Evolutionary conservation across 2,797 vertebrate genomes (phyloP).

Genomic region (Balearica regulorum): DNA sequence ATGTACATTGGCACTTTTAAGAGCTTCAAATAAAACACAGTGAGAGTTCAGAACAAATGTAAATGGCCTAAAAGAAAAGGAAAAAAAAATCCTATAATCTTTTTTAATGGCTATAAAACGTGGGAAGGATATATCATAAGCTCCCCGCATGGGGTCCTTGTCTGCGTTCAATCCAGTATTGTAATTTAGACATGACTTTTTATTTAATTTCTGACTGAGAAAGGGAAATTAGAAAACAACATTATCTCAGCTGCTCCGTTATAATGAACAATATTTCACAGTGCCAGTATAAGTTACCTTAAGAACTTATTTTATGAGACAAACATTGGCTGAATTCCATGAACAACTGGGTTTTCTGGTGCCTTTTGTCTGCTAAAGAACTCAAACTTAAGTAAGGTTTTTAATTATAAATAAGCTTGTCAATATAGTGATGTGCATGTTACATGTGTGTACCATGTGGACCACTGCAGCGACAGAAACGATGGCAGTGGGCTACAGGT

Average conservation of each 20-base stretch:
- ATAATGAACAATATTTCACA: slow-evolving; percentile 82
- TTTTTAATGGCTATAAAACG: slow-evolving; percentile 77
- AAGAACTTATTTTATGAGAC: slow-evolving; percentile 75
- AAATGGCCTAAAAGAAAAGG: slow-evolving; percentile 78
- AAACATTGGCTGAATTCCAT: slow-evolving; percentile 61
- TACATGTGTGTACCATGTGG: background rate
- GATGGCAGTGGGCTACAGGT: background rate
- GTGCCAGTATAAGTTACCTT: slow-evolving; percentile 78
- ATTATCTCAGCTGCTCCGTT: slow-evolving; percentile 79
- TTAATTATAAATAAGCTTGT: slow-evolving; percentile 41
- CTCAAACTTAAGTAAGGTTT: slow-evolving; percentile 43
- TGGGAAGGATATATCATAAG: slow-evolving; percentile 77
- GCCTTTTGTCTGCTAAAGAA: slow-evolving; percentile 54
- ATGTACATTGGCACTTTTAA: slow-evolving; percentile 77
- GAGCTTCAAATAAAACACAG: slow-evolving; percentile 76
- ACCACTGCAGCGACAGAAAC: background rate
- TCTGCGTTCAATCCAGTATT: slow-evolving; percentile 79
- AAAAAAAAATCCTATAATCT: slow-evolving; percentile 69
- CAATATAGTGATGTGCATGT: fast-evolving
- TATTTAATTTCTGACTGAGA: slow-evolving; percentile 85
- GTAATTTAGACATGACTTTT: slow-evolving; percentile 84
- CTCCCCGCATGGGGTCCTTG: slow-evolving; percentile 77
- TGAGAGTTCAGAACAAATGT: slow-evolving; percentile 80
- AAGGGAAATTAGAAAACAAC: slow-evolving; percentile 82
- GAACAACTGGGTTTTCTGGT: slow-evolving; percentile 39